phyloP scores from a whole-genome alignment of 2,797 vertebrate genomes.

The Bucorvus abyssinicus region DNA sequence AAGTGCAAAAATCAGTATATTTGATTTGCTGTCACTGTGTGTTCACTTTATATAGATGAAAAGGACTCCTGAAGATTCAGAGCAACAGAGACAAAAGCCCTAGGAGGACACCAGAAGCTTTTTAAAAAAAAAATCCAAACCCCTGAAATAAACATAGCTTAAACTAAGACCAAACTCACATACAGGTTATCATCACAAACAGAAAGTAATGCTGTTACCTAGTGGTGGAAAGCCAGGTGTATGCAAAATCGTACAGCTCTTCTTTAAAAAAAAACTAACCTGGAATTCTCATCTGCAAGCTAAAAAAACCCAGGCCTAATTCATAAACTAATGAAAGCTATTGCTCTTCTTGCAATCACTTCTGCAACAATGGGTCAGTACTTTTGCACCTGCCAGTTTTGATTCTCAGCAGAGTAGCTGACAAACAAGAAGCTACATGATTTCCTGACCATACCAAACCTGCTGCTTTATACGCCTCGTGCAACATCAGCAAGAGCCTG shows the following conservation, averaged over 20 bases:
- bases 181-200: neutral
- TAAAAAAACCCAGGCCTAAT: neutral
- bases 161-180: neutral
- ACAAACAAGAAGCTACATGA: neutral
- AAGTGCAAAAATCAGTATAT: neutral
- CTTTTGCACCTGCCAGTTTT: neutral
- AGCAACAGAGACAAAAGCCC: neutral
- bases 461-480: neutral
- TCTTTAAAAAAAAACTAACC: neutral
- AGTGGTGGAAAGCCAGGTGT: neutral
- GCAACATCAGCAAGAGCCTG: neutral
- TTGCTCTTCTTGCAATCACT: neutral
- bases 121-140: neutral
- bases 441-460: neutral
- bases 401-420: neutral
- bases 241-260: neutral
- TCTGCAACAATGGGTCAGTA: neutral
- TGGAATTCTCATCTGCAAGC: neutral
- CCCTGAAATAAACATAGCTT: neutral
- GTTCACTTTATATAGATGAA: neutral
- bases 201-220: slow-evolving; percentile 46
- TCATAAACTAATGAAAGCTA: neutral
- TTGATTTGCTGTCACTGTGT: neutral
- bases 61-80: neutral
- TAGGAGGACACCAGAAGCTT: neutral